Percentiles rank a stretch among this genome's conserved stretches.
Evolutionary conservation across 1,140 invertebrate species (phyloP).

Genomic region (Lepeophtheirus salmonis): DNA sequence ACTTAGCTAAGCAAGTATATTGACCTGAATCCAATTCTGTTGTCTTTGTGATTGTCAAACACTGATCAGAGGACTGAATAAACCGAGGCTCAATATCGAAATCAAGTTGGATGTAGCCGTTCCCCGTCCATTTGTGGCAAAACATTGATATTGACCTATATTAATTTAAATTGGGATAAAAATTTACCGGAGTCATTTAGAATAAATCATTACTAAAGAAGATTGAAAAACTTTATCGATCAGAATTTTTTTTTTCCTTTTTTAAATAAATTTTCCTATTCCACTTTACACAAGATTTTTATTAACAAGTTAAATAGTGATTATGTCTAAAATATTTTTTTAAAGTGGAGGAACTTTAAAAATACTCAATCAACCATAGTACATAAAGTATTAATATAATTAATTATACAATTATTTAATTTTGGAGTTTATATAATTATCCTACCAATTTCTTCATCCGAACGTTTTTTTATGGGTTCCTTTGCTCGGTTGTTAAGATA

Average conservation of each 20-base stretch:
- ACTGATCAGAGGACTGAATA: conserved; percentile 61
- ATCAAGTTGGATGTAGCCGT: conserved; percentile 77
- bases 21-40: conserved; percentile 77
- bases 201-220: no score
- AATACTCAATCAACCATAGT: no score
- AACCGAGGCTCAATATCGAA: conserved; percentile 59
- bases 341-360: no score
- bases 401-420: no score
- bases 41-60: conserved; percentile 77
- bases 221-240: no score
- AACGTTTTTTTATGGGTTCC: conserved; percentile 67
- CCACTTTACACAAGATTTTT: conserved; percentile 1
- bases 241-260: no score
- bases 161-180: no score
- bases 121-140: conserved; percentile 84
- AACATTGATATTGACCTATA: conserved; percentile 90
- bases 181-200: no score
- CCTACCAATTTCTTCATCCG: conserved; percentile 64
- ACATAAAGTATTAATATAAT: no score
- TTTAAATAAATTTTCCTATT: no score
- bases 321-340: no score
- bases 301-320: background rate
- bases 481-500: conserved; percentile 70
- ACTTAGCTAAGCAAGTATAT: conserved; percentile 81
- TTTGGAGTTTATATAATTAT: background rate